These are phyloP conservation scores for Fistularia tabacaria DNA, from an alignment of 2,797 vertebrate genomes.

Conservation along the genomic window DNA sequence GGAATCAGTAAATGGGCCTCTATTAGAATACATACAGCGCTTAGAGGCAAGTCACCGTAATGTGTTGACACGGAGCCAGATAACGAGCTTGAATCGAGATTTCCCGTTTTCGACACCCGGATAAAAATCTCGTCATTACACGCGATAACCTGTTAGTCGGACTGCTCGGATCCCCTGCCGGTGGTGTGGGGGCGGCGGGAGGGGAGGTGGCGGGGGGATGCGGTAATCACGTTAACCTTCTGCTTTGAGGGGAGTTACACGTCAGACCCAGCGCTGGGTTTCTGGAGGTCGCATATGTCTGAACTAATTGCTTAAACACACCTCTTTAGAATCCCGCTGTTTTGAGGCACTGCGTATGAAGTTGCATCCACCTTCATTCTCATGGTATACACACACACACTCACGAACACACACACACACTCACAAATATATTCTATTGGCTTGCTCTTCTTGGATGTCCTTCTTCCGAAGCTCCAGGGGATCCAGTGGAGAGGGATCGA, in stretches of 20 bases:
- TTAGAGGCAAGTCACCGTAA: constrained; percentile 37
- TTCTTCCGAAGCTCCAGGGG: constrained; percentile 32
- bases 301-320: not conserved
- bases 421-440: not conserved
- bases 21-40: constrained; percentile 33
- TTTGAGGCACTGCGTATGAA: constrained; percentile 24
- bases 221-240: no score
- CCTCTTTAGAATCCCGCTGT: constrained; percentile 19
- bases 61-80: constrained; percentile 44
- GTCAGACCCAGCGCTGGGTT: no score
- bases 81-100: constrained; percentile 36
- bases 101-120: constrained; percentile 33
- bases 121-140: constrained; percentile 37
- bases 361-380: constrained; percentile 2
- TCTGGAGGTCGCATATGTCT: no score
- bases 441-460: constrained; percentile 21
- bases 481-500: constrained; percentile 53
- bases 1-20: constrained; percentile 48
- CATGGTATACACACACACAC: not conserved
- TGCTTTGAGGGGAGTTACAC: no score
- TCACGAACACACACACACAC: not conserved
- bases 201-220: no score
- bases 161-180: not conserved
- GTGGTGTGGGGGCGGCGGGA: no score
- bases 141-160: constrained; percentile 37